Evolutionary conservation across 2,113 vertebrate genomes (phyloP).

Genomic region (Bostrychus sinensis): DNA sequence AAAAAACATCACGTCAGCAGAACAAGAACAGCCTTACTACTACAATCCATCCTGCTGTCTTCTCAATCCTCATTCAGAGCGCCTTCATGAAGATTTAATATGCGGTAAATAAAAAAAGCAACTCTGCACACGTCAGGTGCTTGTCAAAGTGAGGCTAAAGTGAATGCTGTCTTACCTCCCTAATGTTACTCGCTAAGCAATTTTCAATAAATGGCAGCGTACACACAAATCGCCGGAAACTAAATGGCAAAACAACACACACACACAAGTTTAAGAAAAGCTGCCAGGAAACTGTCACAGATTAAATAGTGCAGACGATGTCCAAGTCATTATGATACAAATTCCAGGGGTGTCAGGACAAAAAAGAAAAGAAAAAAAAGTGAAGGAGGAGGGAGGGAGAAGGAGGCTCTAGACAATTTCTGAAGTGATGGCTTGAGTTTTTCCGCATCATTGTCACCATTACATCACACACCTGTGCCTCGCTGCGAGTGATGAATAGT

Average conservation of each 20-base stretch:
- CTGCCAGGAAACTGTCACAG: constrained; percentile 45
- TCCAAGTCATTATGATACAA: constrained; percentile 53
- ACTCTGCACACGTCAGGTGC: constrained; percentile 41
- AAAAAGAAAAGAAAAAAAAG: constrained; percentile 4
- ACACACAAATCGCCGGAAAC: constrained; percentile 23
- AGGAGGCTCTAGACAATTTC: constrained; percentile 38
- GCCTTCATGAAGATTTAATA: constrained; percentile 55
- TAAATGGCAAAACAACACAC: constrained; percentile 18
- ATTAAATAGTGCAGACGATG: constrained; percentile 49
- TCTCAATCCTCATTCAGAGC: constrained; percentile 20
- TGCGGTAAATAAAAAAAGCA: constrained; percentile 20
- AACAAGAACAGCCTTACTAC: constrained; percentile 40
- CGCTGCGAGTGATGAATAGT: constrained; percentile 33
- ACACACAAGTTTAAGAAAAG: constrained; percentile 23
- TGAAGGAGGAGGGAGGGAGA: neutral
- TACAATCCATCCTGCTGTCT: constrained; percentile 20
- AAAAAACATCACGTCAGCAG: constrained; percentile 49
- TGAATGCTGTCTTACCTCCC: constrained; percentile 31
- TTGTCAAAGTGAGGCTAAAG: constrained; percentile 47
- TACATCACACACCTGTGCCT: constrained; percentile 60
- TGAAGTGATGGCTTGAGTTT: constrained; percentile 24
- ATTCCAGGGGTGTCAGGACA: constrained; percentile 38
- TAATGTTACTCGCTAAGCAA: constrained; percentile 48
- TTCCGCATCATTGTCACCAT: constrained; percentile 45
- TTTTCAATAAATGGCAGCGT: constrained; percentile 34